phyloP scores from a whole-genome alignment of 1,140 invertebrate genomes.

The Stenopsyche tienmushanensis region DNA sequence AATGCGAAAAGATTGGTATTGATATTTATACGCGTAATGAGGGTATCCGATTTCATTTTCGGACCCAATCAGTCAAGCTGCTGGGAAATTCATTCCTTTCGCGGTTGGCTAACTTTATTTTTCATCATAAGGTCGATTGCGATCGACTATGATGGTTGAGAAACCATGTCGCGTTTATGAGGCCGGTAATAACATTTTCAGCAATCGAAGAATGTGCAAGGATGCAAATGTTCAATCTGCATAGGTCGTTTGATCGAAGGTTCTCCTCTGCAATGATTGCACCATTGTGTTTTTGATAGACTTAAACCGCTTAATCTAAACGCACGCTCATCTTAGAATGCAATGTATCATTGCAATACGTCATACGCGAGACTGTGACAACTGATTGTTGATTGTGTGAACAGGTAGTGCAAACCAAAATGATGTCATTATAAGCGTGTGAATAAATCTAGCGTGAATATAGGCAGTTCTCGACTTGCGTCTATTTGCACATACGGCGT shows the following conservation, averaged over 20 bases:
- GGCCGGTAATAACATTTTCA: neutral
- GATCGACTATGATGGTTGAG: neutral
- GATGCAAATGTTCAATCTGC: too few species aligned
- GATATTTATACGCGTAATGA: too few species aligned
- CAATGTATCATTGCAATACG: neutral
- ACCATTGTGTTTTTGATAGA: neutral
- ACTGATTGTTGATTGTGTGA: neutral
- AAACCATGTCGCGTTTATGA: neutral
- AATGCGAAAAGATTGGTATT: too few species aligned
- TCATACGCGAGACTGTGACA: neutral
- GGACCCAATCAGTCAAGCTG: neutral
- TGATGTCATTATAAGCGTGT: too few species aligned
- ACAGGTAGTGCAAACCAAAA: neutral
- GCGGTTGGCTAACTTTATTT: neutral
- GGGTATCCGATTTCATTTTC: neutral
- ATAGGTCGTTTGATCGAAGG: too few species aligned
- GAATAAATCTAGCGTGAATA: too few species aligned
- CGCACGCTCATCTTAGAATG: too few species aligned
- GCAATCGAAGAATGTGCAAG: neutral
- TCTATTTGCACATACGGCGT: too few species aligned
- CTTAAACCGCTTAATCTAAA: too few species aligned
- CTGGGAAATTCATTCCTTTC: neutral
- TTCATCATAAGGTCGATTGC: too few species aligned
- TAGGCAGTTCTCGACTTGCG: too few species aligned
- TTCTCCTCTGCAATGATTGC: too few species aligned